Evolutionary conservation across 2,113 vertebrate species (phyloP).

Genomic region (Nibea albiflora): DNA sequence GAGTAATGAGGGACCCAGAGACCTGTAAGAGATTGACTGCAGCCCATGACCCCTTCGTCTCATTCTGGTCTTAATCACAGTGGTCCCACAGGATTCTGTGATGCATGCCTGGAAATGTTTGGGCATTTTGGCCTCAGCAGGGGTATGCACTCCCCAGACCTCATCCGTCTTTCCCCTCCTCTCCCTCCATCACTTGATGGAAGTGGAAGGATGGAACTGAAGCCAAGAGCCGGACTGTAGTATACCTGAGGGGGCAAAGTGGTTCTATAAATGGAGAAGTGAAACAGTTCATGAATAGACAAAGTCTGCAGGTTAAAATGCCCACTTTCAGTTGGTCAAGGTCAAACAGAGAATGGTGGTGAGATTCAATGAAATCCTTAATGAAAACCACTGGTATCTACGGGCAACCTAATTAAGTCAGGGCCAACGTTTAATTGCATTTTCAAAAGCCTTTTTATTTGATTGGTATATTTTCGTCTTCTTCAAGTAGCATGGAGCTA

Average conservation of each 20-base stretch:
- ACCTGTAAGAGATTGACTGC: slow-evolving; percentile 70
- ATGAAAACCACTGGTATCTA: slow-evolving; percentile 75
- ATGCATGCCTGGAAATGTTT: slow-evolving; percentile 69
- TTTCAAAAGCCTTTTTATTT: slow-evolving; percentile 74
- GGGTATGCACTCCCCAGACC: slow-evolving; percentile 46
- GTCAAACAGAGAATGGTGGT: slow-evolving; percentile 68
- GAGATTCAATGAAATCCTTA: slow-evolving; percentile 70
- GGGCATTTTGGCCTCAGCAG: slow-evolving; percentile 56
- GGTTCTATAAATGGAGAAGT: slow-evolving; percentile 67
- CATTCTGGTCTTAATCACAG: slow-evolving; percentile 76
- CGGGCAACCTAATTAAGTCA: slow-evolving; percentile 75
- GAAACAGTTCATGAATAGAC: slow-evolving; percentile 69
- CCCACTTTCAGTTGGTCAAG: slow-evolving; percentile 48
- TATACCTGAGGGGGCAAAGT: slow-evolving; percentile 63
- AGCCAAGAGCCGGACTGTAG: slow-evolving; percentile 54
- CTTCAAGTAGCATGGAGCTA: slow-evolving; percentile 31
- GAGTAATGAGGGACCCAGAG: slow-evolving; percentile 70
- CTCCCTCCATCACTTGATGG: slow-evolving; percentile 44
- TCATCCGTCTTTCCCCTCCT: slow-evolving; percentile 43
- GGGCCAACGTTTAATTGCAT: slow-evolving; percentile 73
- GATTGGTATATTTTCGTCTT: slow-evolving; percentile 67
- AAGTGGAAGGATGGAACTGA: slow-evolving; percentile 59
- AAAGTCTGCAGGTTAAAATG: slow-evolving; percentile 65
- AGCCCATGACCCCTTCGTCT: slow-evolving; percentile 55
- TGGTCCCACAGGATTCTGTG: slow-evolving; percentile 48